These are phyloP conservation scores for Jacana jacana DNA, from an alignment of 2,113 vertebrate genomes.

Conservation along the genomic window DNA sequence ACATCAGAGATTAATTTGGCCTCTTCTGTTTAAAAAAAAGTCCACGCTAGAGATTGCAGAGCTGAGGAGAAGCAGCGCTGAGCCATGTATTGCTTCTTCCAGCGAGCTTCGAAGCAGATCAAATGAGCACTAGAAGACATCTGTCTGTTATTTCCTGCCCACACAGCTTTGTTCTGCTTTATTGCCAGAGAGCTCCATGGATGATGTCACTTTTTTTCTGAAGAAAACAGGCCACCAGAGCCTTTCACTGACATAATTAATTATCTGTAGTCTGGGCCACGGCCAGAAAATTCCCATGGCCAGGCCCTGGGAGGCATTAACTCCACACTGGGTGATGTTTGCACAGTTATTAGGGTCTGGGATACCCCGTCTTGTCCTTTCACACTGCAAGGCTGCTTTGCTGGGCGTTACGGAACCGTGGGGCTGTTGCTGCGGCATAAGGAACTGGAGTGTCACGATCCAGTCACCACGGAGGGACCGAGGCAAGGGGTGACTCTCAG, in stretches of 20 bases:
- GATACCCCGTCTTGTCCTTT: slow-evolving; percentile 31
- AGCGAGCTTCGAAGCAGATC: slow-evolving; percentile 69
- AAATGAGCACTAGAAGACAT: slow-evolving; percentile 77
- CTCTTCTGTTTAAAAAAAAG: slow-evolving; percentile 20
- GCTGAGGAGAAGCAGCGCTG: slow-evolving; percentile 40
- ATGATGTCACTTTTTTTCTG: slow-evolving; percentile 83
- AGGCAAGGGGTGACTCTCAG: slow-evolving; percentile 35
- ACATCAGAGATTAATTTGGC: slow-evolving; percentile 39
- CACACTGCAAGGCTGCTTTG: slow-evolving; percentile 62
- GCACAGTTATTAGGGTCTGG: slow-evolving; percentile 58
- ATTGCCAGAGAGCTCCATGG: slow-evolving; percentile 75
- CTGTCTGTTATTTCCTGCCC: slow-evolving; percentile 81
- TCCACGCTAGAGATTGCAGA: neutral
- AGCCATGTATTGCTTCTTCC: slow-evolving; percentile 44
- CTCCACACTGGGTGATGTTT: slow-evolving; percentile 68
- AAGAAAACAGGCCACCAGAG: slow-evolving; percentile 79
- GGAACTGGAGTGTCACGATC: slow-evolving; percentile 45
- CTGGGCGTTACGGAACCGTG: neutral
- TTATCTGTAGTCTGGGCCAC: slow-evolving; percentile 78
- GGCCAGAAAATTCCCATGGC: slow-evolving; percentile 76
- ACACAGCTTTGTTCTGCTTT: slow-evolving; percentile 78
- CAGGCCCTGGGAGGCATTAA: slow-evolving; percentile 70
- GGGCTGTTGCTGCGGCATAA: slow-evolving; percentile 27
- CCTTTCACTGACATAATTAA: slow-evolving; percentile 83
- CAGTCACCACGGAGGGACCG: slow-evolving; percentile 9